Conservation (phyloP, 53 echinoderm and acorn worm genomes). For the Paracentrotus lividus region DNA sequence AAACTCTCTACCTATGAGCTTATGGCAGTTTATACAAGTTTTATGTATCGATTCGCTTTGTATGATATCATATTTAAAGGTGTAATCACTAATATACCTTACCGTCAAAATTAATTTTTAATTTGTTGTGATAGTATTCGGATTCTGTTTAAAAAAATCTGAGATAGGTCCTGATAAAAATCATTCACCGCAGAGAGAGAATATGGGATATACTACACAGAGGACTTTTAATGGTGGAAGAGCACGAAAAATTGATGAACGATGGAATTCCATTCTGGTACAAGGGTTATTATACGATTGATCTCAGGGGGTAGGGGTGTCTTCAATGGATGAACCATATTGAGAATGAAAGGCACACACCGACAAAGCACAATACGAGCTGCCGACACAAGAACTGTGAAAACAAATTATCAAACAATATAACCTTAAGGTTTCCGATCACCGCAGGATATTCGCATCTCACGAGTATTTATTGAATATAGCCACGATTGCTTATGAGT, state of each 20-base stretch:
- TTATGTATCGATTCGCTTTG: too few relatives aligned
- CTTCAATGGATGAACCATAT: neutral
- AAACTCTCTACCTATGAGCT: neutral
- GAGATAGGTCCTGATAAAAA: too few relatives aligned
- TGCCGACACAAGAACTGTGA: constrained; percentile 30
- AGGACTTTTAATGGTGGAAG: too few relatives aligned
- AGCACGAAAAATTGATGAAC: too few relatives aligned
- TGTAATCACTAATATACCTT: too few relatives aligned
- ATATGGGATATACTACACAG: too few relatives aligned
- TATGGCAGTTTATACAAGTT: too few relatives aligned
- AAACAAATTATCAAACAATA: constrained; percentile 48
- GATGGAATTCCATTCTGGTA: neutral
- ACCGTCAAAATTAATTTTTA: too few relatives aligned
- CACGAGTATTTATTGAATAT: constrained; percentile 32
- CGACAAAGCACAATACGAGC: constrained; percentile 38
- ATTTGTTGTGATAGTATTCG: too few relatives aligned
- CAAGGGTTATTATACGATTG: neutral
- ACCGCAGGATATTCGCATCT: constrained; percentile 35
- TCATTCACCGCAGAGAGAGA: too few relatives aligned
- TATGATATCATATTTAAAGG: too few relatives aligned
- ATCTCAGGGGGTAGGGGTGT: neutral
- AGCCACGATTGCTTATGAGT: constrained; percentile 7
- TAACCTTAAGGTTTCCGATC: constrained; percentile 47
- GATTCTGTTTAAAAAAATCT: too few relatives aligned
- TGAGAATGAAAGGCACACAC: neutral